Conservation (phyloP, 2,797 vertebrate species). For the Phalanger gymnotis region DNA sequence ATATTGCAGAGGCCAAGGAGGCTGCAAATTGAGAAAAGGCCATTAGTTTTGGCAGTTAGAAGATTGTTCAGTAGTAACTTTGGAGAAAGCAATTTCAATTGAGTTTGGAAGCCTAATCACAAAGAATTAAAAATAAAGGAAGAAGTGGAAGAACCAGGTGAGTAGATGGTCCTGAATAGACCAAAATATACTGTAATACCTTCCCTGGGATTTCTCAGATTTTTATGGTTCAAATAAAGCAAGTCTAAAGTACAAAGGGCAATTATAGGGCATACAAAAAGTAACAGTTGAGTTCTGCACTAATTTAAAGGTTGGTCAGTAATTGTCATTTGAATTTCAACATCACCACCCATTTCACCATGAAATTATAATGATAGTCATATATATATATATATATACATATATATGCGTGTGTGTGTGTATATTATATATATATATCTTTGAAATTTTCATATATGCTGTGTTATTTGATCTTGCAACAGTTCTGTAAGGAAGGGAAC, state of each 20-base stretch:
- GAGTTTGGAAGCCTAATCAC: not conserved
- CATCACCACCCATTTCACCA: not conserved
- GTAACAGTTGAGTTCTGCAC: not conserved
- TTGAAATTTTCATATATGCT: no score
- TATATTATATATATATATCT: no score
- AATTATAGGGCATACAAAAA: not conserved
- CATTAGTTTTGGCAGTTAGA: not conserved
- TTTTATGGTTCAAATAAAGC: not conserved
- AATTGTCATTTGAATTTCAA: not conserved
- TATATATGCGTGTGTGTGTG: no score
- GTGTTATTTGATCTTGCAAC: no score
- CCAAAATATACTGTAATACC: not conserved
- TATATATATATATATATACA: no score
- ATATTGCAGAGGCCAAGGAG: not conserved
- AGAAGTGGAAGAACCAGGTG: not conserved
- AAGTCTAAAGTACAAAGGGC: not conserved
- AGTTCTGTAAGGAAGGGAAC: no score
- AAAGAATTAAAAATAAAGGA: not conserved
- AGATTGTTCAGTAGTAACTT: not conserved
- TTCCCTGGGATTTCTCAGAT: not conserved
- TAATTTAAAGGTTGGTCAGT: not conserved
- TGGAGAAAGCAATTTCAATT: not conserved
- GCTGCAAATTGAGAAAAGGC: not conserved
- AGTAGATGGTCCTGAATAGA: not conserved
- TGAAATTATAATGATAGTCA: not conserved